These are phyloP conservation scores for Protonemura montana DNA, from an alignment of 2,888 invertebrate genomes.

Conservation along the genomic window DNA sequence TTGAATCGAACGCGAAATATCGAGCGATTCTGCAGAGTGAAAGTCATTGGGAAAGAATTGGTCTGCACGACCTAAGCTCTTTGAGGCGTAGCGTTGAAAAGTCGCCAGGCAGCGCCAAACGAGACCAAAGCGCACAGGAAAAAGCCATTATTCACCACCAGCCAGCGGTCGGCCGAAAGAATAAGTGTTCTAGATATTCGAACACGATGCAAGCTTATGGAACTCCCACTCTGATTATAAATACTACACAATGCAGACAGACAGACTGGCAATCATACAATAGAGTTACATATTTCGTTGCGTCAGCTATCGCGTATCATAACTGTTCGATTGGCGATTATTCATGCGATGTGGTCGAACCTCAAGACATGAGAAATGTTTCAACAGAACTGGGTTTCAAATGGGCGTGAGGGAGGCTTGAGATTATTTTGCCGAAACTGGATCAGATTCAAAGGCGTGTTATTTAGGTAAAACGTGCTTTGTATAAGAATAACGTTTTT, in stretches of 20 bases:
- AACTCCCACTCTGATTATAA: slow-evolving; percentile 3
- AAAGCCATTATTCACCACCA: not conserved
- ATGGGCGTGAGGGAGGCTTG: not conserved
- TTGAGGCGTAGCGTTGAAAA: not conserved
- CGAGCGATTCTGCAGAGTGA: slow-evolving; percentile 4
- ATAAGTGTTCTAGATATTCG: not conserved
- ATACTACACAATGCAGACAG: not conserved
- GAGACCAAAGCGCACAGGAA: not conserved
- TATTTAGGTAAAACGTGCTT: not conserved
- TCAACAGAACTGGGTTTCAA: not conserved
- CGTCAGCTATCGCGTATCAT: not conserved
- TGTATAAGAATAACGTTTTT: not conserved
- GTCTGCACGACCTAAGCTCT: not conserved
- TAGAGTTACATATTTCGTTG: slow-evolving; percentile 5
- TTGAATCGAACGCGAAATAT: not conserved
- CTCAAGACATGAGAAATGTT: not conserved
- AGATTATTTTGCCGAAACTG: not conserved
- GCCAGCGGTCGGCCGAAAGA: not conserved
- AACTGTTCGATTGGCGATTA: slow-evolving; percentile 4
- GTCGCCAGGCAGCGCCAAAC: not conserved
- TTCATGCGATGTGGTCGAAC: not conserved
- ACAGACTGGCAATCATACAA: not conserved
- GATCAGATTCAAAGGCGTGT: not conserved
- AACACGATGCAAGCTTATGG: not conserved
- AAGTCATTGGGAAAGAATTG: slow-evolving; percentile 7